Conservation (phyloP, 1,140 invertebrate species). For the Philaenus spumarius region DNA sequence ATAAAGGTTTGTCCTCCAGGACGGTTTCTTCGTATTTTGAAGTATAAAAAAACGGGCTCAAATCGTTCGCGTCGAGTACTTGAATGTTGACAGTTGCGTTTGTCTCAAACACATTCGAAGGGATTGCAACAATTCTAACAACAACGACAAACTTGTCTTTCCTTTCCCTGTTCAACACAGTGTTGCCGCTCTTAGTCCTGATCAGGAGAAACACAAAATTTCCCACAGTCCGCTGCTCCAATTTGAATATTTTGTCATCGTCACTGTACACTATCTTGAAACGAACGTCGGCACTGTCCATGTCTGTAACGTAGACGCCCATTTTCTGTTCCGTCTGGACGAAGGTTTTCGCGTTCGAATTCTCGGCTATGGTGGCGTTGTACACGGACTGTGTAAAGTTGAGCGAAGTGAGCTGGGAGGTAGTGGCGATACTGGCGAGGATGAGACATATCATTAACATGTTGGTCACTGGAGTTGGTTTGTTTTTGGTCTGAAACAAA, state of each 20-base stretch:
- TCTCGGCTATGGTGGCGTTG: slow-evolving; percentile 87
- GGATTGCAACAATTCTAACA: slow-evolving; percentile 53
- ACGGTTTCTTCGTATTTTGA: slow-evolving; percentile 77
- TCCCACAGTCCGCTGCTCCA: slow-evolving; percentile 75
- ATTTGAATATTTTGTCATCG: slow-evolving; percentile 83
- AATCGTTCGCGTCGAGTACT: slow-evolving; percentile 83
- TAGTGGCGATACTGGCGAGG: no score
- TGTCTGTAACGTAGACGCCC: slow-evolving; percentile 53
- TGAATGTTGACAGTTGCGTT: slow-evolving; percentile 57
- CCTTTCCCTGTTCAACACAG: slow-evolving; percentile 84
- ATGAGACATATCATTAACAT: no score
- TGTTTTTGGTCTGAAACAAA: no score
- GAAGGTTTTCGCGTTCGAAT: slow-evolving; percentile 79
- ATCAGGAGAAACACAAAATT: slow-evolving; percentile 89
- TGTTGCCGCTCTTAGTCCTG: slow-evolving; percentile 73
- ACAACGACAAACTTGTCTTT: slow-evolving; percentile 75
- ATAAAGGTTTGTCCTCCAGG: slow-evolving; percentile 79
- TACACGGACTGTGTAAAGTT: slow-evolving; percentile 66
- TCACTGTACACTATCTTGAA: slow-evolving; percentile 79
- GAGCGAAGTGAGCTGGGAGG: slow-evolving; percentile 26
- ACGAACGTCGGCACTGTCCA: slow-evolving; percentile 54
- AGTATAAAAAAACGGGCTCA: slow-evolving; percentile 84
- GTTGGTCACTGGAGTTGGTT: no score
- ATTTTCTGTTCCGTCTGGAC: slow-evolving; percentile 54
- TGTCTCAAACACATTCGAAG: slow-evolving; percentile 44